These are phyloP conservation scores for Tympanuchus pallidicinctus DNA, from an alignment of 2,113 vertebrate genomes.

Conservation along the genomic window DNA sequence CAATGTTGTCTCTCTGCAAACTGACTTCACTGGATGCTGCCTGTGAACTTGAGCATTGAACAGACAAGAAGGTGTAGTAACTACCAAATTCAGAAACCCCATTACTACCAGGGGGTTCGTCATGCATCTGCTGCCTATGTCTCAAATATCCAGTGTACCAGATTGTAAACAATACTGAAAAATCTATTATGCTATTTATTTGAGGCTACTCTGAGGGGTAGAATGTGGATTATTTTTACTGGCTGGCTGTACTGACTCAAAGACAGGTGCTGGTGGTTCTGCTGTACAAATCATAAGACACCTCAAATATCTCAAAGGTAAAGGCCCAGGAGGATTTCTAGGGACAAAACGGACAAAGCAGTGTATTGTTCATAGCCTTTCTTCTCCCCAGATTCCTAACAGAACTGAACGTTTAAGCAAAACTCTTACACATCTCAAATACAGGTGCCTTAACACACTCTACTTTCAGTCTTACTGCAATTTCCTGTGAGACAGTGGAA, in stretches of 20 bases:
- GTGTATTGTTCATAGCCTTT: neutral
- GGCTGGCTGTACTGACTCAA: neutral
- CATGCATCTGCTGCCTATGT: neutral
- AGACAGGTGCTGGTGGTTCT: neutral
- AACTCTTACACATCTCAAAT: neutral
- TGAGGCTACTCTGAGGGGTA: neutral
- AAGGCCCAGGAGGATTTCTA: neutral
- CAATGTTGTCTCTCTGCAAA: neutral
- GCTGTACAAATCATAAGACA: neutral
- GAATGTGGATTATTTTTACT: neutral
- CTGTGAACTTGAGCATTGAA: neutral
- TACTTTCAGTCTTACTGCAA: neutral
- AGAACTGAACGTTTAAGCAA: neutral
- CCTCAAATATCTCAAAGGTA: neutral
- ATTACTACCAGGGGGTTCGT: neutral
- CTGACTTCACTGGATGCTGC: neutral
- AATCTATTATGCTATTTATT: neutral
- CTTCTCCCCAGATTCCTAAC: neutral
- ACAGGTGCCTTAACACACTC: neutral
- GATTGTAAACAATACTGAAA: neutral
- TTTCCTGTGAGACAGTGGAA: neutral
- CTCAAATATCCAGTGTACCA: neutral
- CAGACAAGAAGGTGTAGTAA: neutral
- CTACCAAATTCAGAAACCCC: neutral
- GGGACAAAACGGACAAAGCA: neutral